Conservation (phyloP, 2,888 invertebrate genomes). For the Allygus modestus region DNA sequence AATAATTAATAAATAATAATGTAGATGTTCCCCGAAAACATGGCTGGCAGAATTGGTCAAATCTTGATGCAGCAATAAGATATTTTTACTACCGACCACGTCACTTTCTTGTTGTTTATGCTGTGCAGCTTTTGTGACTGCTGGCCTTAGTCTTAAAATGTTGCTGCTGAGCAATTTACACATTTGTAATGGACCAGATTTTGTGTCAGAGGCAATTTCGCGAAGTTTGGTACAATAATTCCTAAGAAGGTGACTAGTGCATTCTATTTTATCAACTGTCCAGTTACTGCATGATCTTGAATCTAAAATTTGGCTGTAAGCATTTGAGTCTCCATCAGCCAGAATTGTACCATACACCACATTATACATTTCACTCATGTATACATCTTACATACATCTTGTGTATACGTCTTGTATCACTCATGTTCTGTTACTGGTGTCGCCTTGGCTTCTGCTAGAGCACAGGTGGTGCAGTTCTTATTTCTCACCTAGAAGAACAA, state of each 20-base stretch:
- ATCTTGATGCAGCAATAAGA: conserved; percentile 15
- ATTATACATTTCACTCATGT: conserved; percentile 70
- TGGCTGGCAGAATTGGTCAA: conserved; percentile 65
- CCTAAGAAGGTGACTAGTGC: conserved; percentile 70
- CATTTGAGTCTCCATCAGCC: conserved; percentile 73
- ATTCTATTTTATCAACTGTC: conserved; percentile 72
- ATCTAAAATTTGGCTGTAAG: conserved; percentile 70
- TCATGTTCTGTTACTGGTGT: conserved; percentile 66
- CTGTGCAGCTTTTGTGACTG: conserved; percentile 55
- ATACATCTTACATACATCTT: conserved; percentile 73
- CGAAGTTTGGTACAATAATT: conserved; percentile 63
- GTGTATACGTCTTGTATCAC: conserved; percentile 70
- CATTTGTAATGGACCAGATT: conserved; percentile 37
- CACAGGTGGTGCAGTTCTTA: conserved; percentile 71
- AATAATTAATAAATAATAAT: no score
- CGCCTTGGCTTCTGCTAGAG: conserved; percentile 67
- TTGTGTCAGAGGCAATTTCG: conserved; percentile 27
- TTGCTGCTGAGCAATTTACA: no score
- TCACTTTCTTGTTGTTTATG: conserved; percentile 17
- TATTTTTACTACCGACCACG: not conserved
- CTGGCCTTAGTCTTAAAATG: conserved; percentile 17
- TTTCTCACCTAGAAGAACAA: no score
- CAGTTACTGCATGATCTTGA: conserved; percentile 68
- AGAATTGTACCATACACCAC: conserved; percentile 71
- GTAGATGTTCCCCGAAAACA: conserved; percentile 68